Percentiles rank a stretch among this genome's conserved stretches.
Evolutionary conservation across 1,140 invertebrate genomes (phyloP).

Genomic region (Druon quercuslanigerum): DNA sequence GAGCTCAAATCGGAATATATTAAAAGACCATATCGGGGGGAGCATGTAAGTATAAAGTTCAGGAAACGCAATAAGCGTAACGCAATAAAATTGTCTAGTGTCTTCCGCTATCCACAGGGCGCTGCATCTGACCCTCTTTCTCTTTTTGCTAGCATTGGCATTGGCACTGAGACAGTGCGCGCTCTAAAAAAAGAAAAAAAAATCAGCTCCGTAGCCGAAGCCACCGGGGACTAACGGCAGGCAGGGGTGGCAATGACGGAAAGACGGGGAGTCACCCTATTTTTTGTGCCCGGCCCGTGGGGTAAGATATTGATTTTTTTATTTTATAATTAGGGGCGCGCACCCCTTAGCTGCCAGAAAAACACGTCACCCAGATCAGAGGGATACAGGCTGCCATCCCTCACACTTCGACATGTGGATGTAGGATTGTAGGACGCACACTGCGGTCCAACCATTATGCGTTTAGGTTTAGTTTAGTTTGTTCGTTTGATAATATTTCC

Average conservation of each 20-base stretch:
- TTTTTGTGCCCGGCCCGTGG: conserved; percentile 68
- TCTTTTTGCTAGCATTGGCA: conserved; percentile 32
- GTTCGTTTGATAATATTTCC: background rate
- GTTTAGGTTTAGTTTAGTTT: background rate
- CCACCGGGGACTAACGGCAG: conserved; percentile 55
- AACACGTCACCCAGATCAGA: conserved; percentile 67
- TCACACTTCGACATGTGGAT: conserved; percentile 47
- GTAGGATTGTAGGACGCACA: conserved; percentile 42
- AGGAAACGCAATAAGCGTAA: conserved; percentile 68
- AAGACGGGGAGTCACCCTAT: conserved; percentile 71
- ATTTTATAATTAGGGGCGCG: conserved; percentile 76
- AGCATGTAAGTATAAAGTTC: conserved; percentile 65
- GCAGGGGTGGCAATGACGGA: conserved; percentile 64
- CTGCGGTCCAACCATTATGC: conserved; percentile 32
- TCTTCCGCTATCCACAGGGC: conserved; percentile 60
- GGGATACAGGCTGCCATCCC: conserved; percentile 50
- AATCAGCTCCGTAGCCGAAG: conserved; percentile 62
- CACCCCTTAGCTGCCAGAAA: conserved; percentile 71
- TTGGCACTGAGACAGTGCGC: conserved; percentile 36
- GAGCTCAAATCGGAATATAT: conserved; percentile 40
- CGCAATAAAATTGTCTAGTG: conserved; percentile 66
- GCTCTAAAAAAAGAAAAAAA: conserved; percentile 45
- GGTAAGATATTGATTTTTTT: conserved; percentile 77
- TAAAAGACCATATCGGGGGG: conserved; percentile 57
- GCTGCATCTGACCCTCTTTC: conserved; percentile 35